Conservation (phyloP, 2,113 vertebrate genomes). For the Holacanthus passer region DNA sequence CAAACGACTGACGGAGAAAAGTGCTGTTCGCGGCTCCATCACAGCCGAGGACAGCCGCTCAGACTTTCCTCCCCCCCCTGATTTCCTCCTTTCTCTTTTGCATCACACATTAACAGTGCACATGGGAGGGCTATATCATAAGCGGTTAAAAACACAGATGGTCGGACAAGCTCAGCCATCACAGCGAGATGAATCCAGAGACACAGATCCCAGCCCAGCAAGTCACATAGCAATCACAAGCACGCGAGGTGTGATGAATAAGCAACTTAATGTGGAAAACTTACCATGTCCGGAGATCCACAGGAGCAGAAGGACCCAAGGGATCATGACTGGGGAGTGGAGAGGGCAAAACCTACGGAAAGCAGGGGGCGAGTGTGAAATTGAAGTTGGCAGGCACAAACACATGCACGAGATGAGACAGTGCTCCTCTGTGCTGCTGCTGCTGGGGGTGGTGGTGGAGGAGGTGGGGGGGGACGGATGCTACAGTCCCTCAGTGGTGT, state of each 20-base stretch:
- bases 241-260: conserved; percentile 40
- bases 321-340: conserved; percentile 76
- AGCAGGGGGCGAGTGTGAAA: conserved; percentile 75
- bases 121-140: conserved; percentile 11
- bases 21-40: conserved; percentile 3
- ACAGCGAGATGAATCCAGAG: conserved; percentile 44
- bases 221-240: conserved; percentile 45
- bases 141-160: conserved; percentile 35
- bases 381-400: conserved; percentile 80
- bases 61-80: background rate
- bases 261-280: conserved; percentile 66
- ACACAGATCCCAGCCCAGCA: conserved; percentile 37
- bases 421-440: conserved; percentile 73
- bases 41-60: background rate
- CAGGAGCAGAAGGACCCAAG: conserved; percentile 78
- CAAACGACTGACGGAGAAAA: conserved; percentile 33
- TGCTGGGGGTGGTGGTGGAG: background rate
- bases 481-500: conserved; percentile 73
- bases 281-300: conserved; percentile 83
- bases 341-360: conserved; percentile 74
- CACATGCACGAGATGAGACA: conserved; percentile 73
- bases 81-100: conserved; percentile 18
- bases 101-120: conserved; percentile 33
- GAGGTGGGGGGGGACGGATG: conserved; percentile 36
- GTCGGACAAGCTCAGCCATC: conserved; percentile 41